Base-by-base conservation (phyloP, 2,113 vertebrate genomes). In the Pandion haliaetus region DNA sequence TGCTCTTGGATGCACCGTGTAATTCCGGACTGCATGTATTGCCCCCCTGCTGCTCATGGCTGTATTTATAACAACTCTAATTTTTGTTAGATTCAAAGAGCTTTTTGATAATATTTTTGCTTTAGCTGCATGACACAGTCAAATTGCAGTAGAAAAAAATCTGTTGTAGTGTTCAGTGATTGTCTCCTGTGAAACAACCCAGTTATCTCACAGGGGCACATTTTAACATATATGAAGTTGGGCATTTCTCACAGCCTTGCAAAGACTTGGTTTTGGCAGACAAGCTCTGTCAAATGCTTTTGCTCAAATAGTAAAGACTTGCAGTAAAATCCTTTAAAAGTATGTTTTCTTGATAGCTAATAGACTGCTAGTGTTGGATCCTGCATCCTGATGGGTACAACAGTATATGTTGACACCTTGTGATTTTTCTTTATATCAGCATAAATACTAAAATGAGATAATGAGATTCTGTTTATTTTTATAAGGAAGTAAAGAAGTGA, bases 141-240 rank as follows among this genome's bases (percentile, higher is more conserved):
- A 14, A 5, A 63, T 9, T 12, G 9, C 36, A 24, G 26, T 2
- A 29, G 55, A 11, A 18, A 4, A 7, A 7, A 10, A 24, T 6
- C 58, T 47, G 58, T 28, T 4, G 19, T 3, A 14, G 28, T 0
- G 12, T 32, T 40, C 13, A 10, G 55, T 4, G 77, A 47, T 72
- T 65, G 59, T 23, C 10, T 77, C 47, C 59, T 7, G 5, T 4
- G 52, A 29, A 66, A 29, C 49, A 34, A 2, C 62, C 8, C 58
- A 3, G 6, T 49, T 77, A 40, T 80, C 80, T 65, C 67, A 6
- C 49, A 29, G 62, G 57, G 71, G 12, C 62, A 65, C 40, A 4
- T 10, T 42, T 26, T 2, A 25, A 3, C 79, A 7, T 2, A 0
- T 0, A 5, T 18, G 34, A 12, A 73, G 23, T 2, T 0, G 34